Conservation (phyloP, 2,113 vertebrate genomes). For the Varanus komodoensis region DNA sequence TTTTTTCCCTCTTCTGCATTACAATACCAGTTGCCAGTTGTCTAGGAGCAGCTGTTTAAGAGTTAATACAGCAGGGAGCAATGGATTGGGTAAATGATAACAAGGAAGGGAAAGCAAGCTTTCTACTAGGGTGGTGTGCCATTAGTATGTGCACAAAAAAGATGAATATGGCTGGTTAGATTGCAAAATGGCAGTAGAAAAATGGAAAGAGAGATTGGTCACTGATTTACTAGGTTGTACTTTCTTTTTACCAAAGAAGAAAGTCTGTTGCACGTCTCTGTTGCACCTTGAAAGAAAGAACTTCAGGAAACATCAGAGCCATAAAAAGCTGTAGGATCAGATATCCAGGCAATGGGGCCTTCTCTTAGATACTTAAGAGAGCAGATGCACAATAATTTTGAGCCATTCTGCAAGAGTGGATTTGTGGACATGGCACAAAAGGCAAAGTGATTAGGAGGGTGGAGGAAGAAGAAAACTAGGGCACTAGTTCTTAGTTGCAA, state of each 20-base stretch:
- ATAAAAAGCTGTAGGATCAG: background rate
- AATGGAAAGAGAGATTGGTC: background rate
- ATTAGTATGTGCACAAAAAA: background rate
- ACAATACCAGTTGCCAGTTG: background rate
- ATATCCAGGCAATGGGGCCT: background rate
- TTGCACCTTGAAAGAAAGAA: background rate
- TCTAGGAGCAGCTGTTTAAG: background rate
- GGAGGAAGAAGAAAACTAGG: no score
- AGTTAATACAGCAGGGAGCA: background rate
- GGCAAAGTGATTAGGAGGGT: no score
- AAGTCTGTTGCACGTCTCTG: background rate
- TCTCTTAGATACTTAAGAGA: background rate
- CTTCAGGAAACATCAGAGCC: background rate
- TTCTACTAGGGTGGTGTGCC: background rate
- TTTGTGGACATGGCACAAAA: background rate
- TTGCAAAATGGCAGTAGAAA: background rate
- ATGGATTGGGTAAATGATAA: background rate
- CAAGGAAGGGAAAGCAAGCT: background rate
- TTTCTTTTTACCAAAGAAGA: background rate
- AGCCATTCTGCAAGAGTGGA: background rate
- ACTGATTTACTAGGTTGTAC: background rate
- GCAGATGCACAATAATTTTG: background rate
- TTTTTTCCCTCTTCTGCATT: background rate
- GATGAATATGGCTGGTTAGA: background rate
- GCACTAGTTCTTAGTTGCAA: no score